Evolutionary conservation across 2,888 invertebrate species (phyloP).

Genomic region (Invenusta paracnida): DNA sequence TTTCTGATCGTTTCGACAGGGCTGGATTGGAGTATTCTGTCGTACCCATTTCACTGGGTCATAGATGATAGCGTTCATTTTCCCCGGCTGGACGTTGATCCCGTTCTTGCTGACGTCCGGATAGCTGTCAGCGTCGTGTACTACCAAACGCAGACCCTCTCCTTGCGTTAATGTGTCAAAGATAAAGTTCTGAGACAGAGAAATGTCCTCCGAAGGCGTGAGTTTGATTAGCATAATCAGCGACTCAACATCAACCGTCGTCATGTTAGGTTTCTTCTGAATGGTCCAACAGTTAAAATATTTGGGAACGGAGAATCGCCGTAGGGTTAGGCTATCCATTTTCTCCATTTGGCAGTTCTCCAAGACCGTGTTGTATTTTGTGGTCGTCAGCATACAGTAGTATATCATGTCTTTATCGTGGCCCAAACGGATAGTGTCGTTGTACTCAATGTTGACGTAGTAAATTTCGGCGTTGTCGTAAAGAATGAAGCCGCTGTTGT

Average conservation of each 20-base stretch:
- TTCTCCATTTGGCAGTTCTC: slow-evolving; percentile 36
- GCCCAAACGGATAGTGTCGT: background rate
- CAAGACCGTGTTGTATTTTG: slow-evolving; percentile 9
- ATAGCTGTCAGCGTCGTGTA: slow-evolving; percentile 39
- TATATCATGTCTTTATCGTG: slow-evolving; percentile 19
- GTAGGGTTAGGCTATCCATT: slow-evolving; percentile 1
- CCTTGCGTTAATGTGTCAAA: slow-evolving; percentile 41
- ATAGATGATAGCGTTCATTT: slow-evolving; percentile 42
- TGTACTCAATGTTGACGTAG: slow-evolving; percentile 29
- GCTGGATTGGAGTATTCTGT: slow-evolving; percentile 15
- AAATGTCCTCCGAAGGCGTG: slow-evolving; percentile 33
- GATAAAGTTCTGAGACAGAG: slow-evolving; percentile 34
- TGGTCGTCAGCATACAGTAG: slow-evolving; percentile 39
- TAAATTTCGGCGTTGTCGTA: slow-evolving; percentile 39
- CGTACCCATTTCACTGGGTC: slow-evolving; percentile 30
- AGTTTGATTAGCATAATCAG: slow-evolving; percentile 35
- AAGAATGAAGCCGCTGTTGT: background rate
- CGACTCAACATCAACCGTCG: slow-evolving; percentile 30
- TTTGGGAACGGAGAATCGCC: slow-evolving; percentile 33
- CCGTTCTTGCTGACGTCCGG: slow-evolving; percentile 41
- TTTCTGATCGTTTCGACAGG: slow-evolving; percentile 35
- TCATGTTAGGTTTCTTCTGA: background rate
- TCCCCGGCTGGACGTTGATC: slow-evolving; percentile 42
- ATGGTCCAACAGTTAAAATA: slow-evolving; percentile 41
- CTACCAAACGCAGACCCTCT: slow-evolving; percentile 38